These are phyloP conservation scores for Heliconius eleuchia DNA, from an alignment of 1,140 invertebrate species.

Conservation along the genomic window DNA sequence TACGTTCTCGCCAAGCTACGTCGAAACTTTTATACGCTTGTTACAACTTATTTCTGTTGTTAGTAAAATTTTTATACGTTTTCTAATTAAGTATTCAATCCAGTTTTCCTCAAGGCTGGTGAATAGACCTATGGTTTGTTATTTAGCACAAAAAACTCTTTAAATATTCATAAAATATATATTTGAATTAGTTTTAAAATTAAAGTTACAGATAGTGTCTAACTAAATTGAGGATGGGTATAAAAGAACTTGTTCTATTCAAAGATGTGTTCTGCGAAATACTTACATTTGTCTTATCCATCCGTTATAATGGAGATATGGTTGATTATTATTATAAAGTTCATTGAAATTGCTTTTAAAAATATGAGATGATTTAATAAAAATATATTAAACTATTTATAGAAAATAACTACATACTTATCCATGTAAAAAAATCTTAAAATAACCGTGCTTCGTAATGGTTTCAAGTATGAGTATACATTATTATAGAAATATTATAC, in stretches of 20 bases:
- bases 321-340: neutral
- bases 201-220: neutral
- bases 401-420: neutral
- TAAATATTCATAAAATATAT: neutral
- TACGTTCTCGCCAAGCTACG: too few species aligned
- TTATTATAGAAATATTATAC: too few species aligned
- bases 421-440: too few species aligned
- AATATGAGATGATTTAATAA: neutral
- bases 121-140: neutral
- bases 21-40: too few species aligned
- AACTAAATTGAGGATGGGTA: neutral
- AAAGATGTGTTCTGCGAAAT: neutral
- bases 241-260: neutral
- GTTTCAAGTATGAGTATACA: too few species aligned
- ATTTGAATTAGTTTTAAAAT: neutral
- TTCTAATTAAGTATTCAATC: neutral
- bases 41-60: too few species aligned
- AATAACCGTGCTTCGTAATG: too few species aligned
- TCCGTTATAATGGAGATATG: conserved; percentile 1
- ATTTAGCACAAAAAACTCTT: neutral
- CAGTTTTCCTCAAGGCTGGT: neutral
- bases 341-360: neutral
- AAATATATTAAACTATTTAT: neutral
- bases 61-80: too few species aligned
- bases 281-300: neutral